Percentiles rank a stretch among this genome's conserved stretches.
Conservation (phyloP, 1,140 invertebrate species). For the Lepeophtheirus salmonis region DNA sequence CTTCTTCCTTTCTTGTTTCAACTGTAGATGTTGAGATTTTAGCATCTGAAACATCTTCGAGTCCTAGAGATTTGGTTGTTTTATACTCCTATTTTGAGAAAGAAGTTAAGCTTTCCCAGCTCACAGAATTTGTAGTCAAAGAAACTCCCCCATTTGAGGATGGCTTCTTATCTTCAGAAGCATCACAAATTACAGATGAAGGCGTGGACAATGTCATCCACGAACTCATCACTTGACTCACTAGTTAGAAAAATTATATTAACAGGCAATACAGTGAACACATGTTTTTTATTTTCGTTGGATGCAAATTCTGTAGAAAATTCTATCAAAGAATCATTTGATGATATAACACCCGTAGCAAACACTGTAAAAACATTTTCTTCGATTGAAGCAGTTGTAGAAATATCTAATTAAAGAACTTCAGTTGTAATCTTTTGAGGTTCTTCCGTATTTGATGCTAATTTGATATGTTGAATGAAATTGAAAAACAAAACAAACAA, state of each 20-base stretch:
- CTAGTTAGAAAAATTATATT: too few relatives aligned
- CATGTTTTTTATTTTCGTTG: background rate
- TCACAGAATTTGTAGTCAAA: background rate
- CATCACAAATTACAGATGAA: too few relatives aligned
- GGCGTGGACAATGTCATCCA: too few relatives aligned
- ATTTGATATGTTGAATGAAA: too few relatives aligned
- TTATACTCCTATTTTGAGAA: background rate
- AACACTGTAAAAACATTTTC: background rate
- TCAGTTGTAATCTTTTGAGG: too few relatives aligned
- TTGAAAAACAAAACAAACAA: too few relatives aligned
- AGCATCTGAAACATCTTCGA: too few relatives aligned
- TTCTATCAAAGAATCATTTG: background rate
- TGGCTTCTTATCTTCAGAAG: background rate
- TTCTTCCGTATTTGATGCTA: too few relatives aligned
- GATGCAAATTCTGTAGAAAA: background rate
- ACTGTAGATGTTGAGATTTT: background rate
- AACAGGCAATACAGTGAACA: background rate
- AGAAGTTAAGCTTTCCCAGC: too few relatives aligned
- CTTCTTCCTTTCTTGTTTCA: background rate
- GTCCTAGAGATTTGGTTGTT: background rate
- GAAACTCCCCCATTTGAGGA: background rate
- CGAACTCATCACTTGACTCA: too few relatives aligned
- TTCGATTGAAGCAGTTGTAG: background rate
- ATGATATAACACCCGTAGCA: background rate
- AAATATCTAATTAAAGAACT: background rate